Base-by-base conservation (phyloP, 2,888 invertebrate genomes). In the Drosophila bunnanda region DNA sequence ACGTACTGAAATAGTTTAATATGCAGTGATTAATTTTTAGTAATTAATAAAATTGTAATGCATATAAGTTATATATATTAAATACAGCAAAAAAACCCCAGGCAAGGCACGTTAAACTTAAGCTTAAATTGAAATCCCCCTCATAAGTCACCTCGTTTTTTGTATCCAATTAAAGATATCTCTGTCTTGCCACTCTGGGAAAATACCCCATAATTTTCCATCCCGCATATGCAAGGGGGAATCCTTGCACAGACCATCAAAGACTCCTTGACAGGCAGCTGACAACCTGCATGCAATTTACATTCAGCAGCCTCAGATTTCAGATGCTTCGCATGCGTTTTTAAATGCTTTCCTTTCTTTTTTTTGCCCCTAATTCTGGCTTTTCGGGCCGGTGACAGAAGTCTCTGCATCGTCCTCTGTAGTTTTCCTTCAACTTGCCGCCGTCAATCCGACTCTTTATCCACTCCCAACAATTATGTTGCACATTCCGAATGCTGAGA, bases 381-480 rank as follows among this genome's bases (percentile, higher is more conserved):
- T 61, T 32, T 48, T 22, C 38, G n/a, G 44, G 8, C 30, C 54
- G 53, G 44, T 20, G 69, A 28, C 66, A 68, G 66, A 32, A 32
- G 32, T n/a, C 60, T 50, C 46, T 22, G 34, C 28, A 1, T 46
- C 28, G 41, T 28, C 41, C 66, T 41, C 38, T n/a, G 38, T 15
- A 34, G 48, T 69, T 69, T 68, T 69, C 67, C 67, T 55, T 67
- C 38, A 46, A 67, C 67, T 67, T 54, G 54, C 69, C 54, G 43
- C 69, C 46, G 69, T 46, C 66, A 54, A 66, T 68, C 69, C 38
- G 12, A 17, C 22, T 70, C 34, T 28, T 69, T 69, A 69, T 69
- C 70, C 66, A 68, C 44, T 69, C 61, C 57, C 62, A 66, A 79
- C 86, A 77, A 71, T 82, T 88, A 75, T 83, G 83, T 78, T 83